Conservation (phyloP, 2,113 vertebrate genomes). For the Corvus hawaiiensis region DNA sequence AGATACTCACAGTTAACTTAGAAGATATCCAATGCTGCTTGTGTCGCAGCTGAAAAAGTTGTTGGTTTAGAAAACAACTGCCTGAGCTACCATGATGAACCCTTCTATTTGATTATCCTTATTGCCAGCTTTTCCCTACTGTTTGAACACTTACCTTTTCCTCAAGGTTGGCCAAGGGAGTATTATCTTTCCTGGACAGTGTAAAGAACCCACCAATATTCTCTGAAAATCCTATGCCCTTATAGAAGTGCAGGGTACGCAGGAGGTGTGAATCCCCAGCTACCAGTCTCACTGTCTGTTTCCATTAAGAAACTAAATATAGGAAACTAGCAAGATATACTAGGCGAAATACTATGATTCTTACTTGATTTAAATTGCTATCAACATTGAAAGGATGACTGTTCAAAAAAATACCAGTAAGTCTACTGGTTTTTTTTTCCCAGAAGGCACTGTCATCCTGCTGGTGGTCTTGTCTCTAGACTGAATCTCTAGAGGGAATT, state of each 20-base stretch:
- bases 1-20: conserved; percentile 8
- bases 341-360: neutral
- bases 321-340: neutral
- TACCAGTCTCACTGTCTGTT: neutral
- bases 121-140: neutral
- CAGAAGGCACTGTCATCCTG: neutral
- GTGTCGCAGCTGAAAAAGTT: conserved; percentile 22
- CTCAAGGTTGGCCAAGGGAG: neutral
- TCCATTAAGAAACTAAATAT: neutral
- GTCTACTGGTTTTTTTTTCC: neutral
- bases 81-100: neutral
- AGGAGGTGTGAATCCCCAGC: neutral
- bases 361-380: neutral
- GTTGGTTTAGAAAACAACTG: conserved; percentile 31
- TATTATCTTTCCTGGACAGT: neutral
- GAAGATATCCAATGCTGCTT: neutral
- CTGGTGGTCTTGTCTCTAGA: neutral
- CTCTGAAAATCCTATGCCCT: neutral
- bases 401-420: neutral
- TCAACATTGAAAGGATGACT: neutral
- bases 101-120: neutral
- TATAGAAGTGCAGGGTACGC: neutral
- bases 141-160: neutral
- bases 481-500: neutral
- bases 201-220: neutral